These are phyloP conservation scores for Brachionus rubens DNA, from an alignment of 1,140 invertebrate species.

Conservation along the genomic window DNA sequence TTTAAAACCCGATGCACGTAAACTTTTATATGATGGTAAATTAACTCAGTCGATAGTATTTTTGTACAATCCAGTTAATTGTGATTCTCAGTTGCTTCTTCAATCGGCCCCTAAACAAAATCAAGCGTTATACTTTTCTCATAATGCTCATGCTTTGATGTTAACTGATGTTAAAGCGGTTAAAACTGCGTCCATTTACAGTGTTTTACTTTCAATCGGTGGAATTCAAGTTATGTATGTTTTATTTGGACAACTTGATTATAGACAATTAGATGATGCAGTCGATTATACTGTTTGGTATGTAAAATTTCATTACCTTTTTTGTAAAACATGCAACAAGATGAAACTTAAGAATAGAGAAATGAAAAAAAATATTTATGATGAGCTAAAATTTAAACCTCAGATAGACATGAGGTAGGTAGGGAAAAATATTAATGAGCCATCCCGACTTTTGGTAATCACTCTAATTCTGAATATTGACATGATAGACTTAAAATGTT, in stretches of 20 bases:
- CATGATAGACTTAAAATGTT: too few species aligned
- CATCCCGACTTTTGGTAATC: too few species aligned
- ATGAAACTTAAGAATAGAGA: not conserved
- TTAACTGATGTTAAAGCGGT: conserved; percentile 97
- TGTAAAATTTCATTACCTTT: conserved; percentile 19
- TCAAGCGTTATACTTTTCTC: conserved; percentile 93
- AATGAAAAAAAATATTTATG: not conserved
- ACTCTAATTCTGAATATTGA: too few species aligned
- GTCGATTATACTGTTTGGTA: conserved; percentile 63
- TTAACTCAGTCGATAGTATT: conserved; percentile 92
- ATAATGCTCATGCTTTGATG: conserved; percentile 97
- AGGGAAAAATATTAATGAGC: too few species aligned
- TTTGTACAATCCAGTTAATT: conserved; percentile 98
- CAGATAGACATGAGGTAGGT: too few species aligned
- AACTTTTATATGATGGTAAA: conserved; percentile 96
- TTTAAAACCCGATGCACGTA: conserved; percentile 92
- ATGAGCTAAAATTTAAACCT: not conserved
- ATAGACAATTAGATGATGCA: conserved; percentile 64
- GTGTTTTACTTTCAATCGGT: conserved; percentile 95
- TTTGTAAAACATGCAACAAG: too few species aligned
- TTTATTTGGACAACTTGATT: conserved; percentile 92
- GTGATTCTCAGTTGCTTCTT: conserved; percentile 91
- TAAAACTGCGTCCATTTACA: conserved; percentile 96
- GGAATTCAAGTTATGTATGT: conserved; percentile 98
- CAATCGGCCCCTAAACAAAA: conserved; percentile 90